Conservation (phyloP, 1,140 invertebrate genomes). For the Scylla paramamosain region DNA sequence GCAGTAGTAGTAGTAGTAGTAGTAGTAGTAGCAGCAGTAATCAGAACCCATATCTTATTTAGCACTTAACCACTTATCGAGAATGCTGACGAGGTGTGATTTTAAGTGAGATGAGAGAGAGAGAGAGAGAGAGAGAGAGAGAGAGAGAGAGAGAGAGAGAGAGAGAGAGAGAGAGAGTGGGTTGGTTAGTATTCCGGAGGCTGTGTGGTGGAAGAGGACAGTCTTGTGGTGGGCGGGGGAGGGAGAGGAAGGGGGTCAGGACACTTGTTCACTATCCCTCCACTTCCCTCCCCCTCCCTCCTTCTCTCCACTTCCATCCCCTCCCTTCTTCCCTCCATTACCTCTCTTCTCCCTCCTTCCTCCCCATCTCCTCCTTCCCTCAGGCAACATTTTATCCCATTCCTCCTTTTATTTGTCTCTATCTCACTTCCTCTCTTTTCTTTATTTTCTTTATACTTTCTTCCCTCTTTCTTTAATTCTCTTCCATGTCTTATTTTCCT, state of each 20-base stretch:
- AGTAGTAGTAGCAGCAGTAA: neutral
- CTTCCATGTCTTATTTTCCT: no score
- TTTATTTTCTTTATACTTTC: no score
- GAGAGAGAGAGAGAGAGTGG: neutral
- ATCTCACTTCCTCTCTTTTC: no score
- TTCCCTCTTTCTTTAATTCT: no score
- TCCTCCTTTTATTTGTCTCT: neutral
- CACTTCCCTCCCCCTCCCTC: no score
- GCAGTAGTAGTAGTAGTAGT: constrained; percentile 22
- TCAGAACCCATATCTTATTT: no score
- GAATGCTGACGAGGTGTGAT: no score
- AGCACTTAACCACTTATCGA: no score
- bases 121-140: no score
- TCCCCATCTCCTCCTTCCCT: neutral
- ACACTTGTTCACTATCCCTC: neutral
- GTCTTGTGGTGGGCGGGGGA: neutral
- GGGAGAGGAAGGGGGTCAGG: neutral
- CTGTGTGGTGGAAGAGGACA: neutral
- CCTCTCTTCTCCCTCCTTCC: neutral
- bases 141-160: no score
- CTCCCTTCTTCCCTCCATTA: neutral
- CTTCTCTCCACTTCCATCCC: neutral
- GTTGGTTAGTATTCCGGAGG: neutral
- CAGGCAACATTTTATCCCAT: neutral
- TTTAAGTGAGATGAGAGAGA: no score